Conservation (phyloP, 2,797 vertebrate species). For the Triplophysa yarkandensis region DNA sequence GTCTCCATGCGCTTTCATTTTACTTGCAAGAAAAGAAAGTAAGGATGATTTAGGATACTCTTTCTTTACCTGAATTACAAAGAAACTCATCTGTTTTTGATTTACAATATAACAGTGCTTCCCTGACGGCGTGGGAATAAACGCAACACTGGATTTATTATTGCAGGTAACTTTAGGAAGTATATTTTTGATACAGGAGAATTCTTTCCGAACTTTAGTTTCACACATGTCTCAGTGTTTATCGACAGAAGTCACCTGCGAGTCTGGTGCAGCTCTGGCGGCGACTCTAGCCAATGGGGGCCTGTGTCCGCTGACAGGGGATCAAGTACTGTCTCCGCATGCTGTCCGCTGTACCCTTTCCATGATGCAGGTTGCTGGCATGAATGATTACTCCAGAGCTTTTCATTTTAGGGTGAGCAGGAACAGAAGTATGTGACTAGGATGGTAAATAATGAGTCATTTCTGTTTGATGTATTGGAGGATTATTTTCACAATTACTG, state of each 20-base stretch:
- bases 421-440: background rate
- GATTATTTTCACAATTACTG: no score
- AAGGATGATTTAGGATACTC: slow-evolving; percentile 12
- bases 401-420: slow-evolving; percentile 69
- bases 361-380: slow-evolving; percentile 74
- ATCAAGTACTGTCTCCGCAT: slow-evolving; percentile 68
- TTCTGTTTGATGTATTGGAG: slow-evolving; percentile 6
- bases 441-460: slow-evolving; percentile 14
- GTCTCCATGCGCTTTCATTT: slow-evolving; percentile 70
- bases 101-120: slow-evolving; percentile 66
- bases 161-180: slow-evolving; percentile 65
- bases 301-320: slow-evolving; percentile 72
- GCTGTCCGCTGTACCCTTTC: slow-evolving; percentile 67
- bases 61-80: background rate
- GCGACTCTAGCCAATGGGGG: slow-evolving; percentile 74
- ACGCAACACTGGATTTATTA: slow-evolving; percentile 68
- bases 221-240: slow-evolving; percentile 60
- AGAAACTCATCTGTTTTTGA: slow-evolving; percentile 1
- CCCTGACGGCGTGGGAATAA: slow-evolving; percentile 68
- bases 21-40: slow-evolving; percentile 75
- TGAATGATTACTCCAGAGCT: slow-evolving; percentile 70
- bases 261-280: slow-evolving; percentile 70
- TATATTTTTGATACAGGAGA: background rate
- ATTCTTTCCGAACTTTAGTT: background rate
- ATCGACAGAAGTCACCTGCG: slow-evolving; percentile 73